Conservation (phyloP, 2,797 vertebrate species). For the Gila robusta region DNA sequence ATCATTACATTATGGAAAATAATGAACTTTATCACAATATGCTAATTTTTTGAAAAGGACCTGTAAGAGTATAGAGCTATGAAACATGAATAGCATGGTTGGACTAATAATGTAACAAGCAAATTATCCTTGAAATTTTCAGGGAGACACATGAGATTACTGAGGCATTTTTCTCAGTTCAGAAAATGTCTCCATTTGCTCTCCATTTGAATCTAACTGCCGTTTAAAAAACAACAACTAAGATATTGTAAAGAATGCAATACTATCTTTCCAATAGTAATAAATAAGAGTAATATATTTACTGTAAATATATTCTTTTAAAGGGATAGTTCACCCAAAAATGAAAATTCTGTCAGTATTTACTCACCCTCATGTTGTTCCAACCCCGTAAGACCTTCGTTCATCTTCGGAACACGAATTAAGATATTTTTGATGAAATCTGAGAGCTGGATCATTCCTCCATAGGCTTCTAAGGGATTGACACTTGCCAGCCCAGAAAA, state of each 20-base stretch:
- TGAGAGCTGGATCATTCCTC: no score
- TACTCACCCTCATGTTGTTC: no score
- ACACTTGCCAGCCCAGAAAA: no score
- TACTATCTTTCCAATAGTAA: not conserved
- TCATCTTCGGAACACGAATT: no score
- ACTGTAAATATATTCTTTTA: not conserved
- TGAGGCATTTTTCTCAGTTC: not conserved
- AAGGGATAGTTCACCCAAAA: no score
- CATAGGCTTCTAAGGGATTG: no score
- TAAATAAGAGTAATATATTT: not conserved
- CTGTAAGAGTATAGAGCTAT: not conserved
- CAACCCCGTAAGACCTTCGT: no score
- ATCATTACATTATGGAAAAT: no score
- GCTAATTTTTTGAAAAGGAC: no score
- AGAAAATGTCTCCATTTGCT: not conserved
- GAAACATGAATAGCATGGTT: not conserved
- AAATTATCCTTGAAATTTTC: not conserved
- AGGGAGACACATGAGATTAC: not conserved
- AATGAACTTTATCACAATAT: no score
- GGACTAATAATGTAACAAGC: not conserved
- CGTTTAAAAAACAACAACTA: not conserved
- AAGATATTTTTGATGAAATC: no score
- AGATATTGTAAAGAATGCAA: not conserved
- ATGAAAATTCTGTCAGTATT: no score
- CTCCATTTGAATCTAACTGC: not conserved